Evolutionary conservation across 2,888 invertebrate genomes (phyloP), one percentile per base, ranked within the genome.

Genomic region (Xylocampa areola): DNA sequence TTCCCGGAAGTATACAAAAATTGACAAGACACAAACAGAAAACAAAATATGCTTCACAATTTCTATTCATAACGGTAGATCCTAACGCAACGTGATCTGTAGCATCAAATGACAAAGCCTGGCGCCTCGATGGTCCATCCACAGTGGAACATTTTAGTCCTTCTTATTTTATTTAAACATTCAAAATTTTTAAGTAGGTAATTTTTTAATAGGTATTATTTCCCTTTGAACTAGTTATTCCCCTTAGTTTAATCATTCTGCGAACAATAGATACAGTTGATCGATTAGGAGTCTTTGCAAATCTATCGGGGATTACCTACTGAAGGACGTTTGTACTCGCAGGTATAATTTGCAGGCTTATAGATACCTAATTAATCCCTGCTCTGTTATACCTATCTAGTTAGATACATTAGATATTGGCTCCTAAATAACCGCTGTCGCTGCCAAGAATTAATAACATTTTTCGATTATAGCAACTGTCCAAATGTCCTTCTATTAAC

Each of bases 101-200:
- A 80, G 85, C 81, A 80, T 89, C 87, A 75, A 77, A 81, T 91
- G 85, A 90, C 90, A 88, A 84, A 80, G 84, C 79, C 65, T 81
- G 84, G 84, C 85, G 82, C 79, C 83, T 81, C 72, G 60, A 60
- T 50, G 79, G 67, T 47, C 49, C 66, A 58, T 76, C 71, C 67
- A 81, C 77, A 83, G 68, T 76, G 73, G 68, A 41, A n/a, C 53
- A 59, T 51, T 41, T 49, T 43, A 41, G 44, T 50, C 37, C 51
- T 60, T 35, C 32, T 14, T 41, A 43, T 50, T 43, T 40, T 53
- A 61, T 50, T 25, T 25, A 2, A 8, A 25, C 45, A 30, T 33
- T 57, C 23, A 2, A 33, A 29, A 4, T 8, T 32, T 17, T 17
- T 1, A 37, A 19, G 6, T 14, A 54, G 32, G 43, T 27, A 14